These are phyloP conservation scores for Hydriomena furcata DNA, from an alignment of 2,888 invertebrate genomes.

Conservation along the genomic window DNA sequence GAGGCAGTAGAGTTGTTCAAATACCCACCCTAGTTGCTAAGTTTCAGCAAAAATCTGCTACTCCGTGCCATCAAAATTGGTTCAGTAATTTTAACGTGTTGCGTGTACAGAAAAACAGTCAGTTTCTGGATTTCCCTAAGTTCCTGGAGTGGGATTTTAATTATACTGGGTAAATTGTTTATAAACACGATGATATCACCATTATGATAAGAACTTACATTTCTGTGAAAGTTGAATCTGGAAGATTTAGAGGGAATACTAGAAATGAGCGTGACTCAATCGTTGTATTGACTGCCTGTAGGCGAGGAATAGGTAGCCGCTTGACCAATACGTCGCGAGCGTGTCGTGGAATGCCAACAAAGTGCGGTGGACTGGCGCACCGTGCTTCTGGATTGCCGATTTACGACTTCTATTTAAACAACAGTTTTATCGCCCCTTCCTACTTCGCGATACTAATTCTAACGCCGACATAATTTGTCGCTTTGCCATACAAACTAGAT, in stretches of 20 bases:
- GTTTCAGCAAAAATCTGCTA: too few relatives aligned
- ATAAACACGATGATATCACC: too few relatives aligned
- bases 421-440: conserved; percentile 40
- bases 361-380: conserved; percentile 32
- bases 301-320: conserved; percentile 35
- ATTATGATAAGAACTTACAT: conserved; percentile 12
- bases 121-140: too few relatives aligned
- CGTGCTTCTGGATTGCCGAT: conserved; percentile 41
- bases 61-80: too few relatives aligned
- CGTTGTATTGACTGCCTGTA: conserved; percentile 30
- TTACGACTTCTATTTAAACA: conserved; percentile 56
- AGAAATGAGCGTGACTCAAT: conserved; percentile 42
- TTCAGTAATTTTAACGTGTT: too few relatives aligned
- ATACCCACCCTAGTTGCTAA: too few relatives aligned
- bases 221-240: conserved; percentile 24
- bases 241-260: conserved; percentile 24
- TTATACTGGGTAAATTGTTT: too few relatives aligned
- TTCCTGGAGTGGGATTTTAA: too few relatives aligned
- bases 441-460: conserved; percentile 34
- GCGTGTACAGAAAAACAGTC: too few relatives aligned
- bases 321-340: conserved; percentile 39
- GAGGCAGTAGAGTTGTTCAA: too few relatives aligned
- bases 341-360: conserved; percentile 50
- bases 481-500: conserved; percentile 7
- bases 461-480: conserved; percentile 21